Conservation (phyloP, 2,113 vertebrate genomes). For the Panthera tigris region DNA sequence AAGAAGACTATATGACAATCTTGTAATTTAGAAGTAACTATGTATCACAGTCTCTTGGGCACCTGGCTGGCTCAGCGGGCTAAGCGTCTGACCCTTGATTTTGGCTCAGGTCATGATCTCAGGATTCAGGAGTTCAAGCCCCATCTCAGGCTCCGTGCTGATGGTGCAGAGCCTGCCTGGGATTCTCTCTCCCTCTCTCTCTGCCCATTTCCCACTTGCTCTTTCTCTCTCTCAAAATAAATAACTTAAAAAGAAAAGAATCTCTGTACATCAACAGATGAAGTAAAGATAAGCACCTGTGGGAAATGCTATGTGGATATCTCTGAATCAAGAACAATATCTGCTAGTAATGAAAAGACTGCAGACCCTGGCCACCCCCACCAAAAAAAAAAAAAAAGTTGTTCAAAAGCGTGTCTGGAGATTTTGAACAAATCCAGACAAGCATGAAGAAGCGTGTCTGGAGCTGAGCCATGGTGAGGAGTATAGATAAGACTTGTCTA, state of each 20-base stretch:
- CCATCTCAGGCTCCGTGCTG: too few relatives aligned
- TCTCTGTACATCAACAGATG: background rate
- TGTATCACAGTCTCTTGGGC: background rate
- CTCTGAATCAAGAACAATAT: background rate
- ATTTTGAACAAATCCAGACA: too few relatives aligned
- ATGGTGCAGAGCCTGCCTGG: too few relatives aligned
- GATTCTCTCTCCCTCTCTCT: too few relatives aligned
- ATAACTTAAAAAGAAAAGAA: background rate
- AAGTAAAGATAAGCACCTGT: background rate
- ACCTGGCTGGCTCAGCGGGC: too few relatives aligned
- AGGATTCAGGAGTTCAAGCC: too few relatives aligned
- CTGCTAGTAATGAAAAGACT: background rate
- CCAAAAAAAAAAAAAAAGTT: background rate
- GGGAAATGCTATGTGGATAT: background rate
- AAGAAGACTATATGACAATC: background rate
- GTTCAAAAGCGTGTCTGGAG: conserved; percentile 73
- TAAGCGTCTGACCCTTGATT: too few relatives aligned
- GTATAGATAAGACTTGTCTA: too few relatives aligned
- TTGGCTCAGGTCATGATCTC: too few relatives aligned
- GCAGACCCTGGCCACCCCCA: background rate
- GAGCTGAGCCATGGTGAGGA: conserved; percentile 90
- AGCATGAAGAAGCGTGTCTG: conserved; percentile 92
- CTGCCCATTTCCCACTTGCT: too few relatives aligned
- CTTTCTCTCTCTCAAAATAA: too few relatives aligned
- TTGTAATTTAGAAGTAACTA: background rate